Evolutionary conservation across 2,888 invertebrate genomes (phyloP).

Genomic region (Cephonodes hylas): DNA sequence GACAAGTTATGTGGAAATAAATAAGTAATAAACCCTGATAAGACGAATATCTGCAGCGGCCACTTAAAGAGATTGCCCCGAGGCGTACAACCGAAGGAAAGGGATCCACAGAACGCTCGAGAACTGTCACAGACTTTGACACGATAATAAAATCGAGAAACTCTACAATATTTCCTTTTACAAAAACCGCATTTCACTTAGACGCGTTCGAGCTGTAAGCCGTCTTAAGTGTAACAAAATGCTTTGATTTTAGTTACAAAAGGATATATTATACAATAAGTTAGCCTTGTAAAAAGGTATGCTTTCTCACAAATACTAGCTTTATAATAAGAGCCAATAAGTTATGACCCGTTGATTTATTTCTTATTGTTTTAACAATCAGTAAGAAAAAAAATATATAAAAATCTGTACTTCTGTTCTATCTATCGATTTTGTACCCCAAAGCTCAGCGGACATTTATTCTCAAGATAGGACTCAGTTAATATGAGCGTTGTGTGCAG

Average conservation of each 20-base stretch:
- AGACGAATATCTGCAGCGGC: conserved; percentile 51
- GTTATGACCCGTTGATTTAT: no score
- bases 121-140: conserved; percentile 27
- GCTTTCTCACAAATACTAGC: no score
- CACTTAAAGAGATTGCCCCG: conserved; percentile 75
- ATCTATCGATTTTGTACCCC: background rate
- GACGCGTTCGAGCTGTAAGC: background rate
- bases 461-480: conserved; percentile 60
- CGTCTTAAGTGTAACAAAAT: background rate
- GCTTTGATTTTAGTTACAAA: background rate
- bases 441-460: conserved; percentile 37
- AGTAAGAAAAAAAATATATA: no score
- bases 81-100: conserved; percentile 35
- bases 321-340: no score
- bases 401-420: background rate
- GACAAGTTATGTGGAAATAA: conserved; percentile 53
- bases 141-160: background rate
- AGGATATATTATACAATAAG: no score
- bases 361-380: no score
- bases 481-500: conserved; percentile 61
- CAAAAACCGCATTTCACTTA: background rate
- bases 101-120: conserved; percentile 5
- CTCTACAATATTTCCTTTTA: background rate
- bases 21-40: conserved; percentile 75
- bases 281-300: no score